Percentiles rank a stretch among this genome's conserved stretches.
Conservation (phyloP, 2,797 vertebrate genomes). For the Cichlasoma orientale region DNA sequence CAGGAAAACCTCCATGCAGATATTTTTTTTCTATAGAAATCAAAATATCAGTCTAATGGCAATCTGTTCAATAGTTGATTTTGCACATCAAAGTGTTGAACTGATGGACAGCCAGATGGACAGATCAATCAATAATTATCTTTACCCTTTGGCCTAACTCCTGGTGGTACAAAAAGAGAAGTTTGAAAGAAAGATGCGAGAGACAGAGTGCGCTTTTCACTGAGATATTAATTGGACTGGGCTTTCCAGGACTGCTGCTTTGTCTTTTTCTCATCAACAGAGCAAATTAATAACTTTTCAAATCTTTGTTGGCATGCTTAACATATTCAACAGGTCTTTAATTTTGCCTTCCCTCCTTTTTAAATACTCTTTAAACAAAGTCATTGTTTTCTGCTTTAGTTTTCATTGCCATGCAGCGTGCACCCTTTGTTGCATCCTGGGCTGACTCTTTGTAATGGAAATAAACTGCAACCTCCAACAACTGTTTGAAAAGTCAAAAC, state of each 20-base stretch:
- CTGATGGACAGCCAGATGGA: constrained; percentile 18
- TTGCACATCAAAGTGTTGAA: constrained; percentile 16
- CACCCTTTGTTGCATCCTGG: constrained; percentile 56
- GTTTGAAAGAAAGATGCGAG: constrained; percentile 30
- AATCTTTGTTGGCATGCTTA: constrained; percentile 61
- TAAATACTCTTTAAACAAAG: constrained; percentile 67
- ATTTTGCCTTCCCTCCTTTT: constrained; percentile 49
- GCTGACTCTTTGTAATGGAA: constrained; percentile 65
- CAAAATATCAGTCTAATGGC: not conserved
- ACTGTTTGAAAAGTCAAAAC: constrained; percentile 38
- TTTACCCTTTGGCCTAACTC: not conserved
- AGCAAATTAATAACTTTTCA: constrained; percentile 69
- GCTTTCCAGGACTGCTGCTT: constrained; percentile 55
- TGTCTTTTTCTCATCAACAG: constrained; percentile 68
- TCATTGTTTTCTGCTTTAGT: constrained; percentile 62
- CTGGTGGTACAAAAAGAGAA: constrained; percentile 13
- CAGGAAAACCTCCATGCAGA: not conserved
- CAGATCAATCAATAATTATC: constrained; percentile 14
- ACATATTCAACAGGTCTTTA: constrained; percentile 58
- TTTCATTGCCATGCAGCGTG: constrained; percentile 49
- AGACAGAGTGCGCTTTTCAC: constrained; percentile 42
- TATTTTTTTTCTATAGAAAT: not conserved
- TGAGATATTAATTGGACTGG: constrained; percentile 67
- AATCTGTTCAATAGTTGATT: not conserved
- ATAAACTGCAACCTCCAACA: constrained; percentile 49